Conservation (phyloP, 2,797 vertebrate genomes). For the Schizothorax lantsangensis region DNA sequence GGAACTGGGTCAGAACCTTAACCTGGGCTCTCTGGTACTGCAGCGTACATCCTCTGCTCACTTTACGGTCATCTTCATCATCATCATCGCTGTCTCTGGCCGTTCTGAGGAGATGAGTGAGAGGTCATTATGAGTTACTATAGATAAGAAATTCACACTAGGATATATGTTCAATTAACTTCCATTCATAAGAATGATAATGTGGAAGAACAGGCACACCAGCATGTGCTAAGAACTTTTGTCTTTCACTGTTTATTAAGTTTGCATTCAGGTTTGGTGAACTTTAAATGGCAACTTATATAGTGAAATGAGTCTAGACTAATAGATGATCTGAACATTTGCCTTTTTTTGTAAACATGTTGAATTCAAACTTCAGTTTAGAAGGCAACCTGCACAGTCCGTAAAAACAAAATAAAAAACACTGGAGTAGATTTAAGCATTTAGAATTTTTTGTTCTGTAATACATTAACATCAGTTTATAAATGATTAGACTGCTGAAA, state of each 20-base stretch:
- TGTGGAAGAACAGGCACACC: neutral
- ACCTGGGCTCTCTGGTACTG: conserved; percentile 94
- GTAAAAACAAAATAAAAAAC: neutral
- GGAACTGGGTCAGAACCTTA: conserved; percentile 97
- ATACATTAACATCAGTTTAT: neutral
- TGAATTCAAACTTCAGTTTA: neutral
- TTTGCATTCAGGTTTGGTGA: neutral
- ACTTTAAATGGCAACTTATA: neutral
- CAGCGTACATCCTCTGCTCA: conserved; percentile 91
- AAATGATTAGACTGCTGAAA: neutral
- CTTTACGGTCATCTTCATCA: conserved; percentile 87
- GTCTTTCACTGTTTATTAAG: neutral
- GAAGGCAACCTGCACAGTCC: neutral
- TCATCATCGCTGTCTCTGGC: conserved; percentile 91
- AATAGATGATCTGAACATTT: neutral
- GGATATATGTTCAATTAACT: neutral
- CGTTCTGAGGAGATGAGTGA: conserved; percentile 66
- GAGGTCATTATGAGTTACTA: neutral
- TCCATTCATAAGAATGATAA: neutral
- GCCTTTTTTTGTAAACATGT: neutral
- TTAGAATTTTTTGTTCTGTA: neutral
- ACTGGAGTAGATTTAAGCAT: neutral
- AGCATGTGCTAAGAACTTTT: neutral
- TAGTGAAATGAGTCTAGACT: neutral
- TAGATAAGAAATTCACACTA: neutral